Evolutionary conservation across 2,113 vertebrate genomes (phyloP).

Genomic region (Silurus glanis): DNA sequence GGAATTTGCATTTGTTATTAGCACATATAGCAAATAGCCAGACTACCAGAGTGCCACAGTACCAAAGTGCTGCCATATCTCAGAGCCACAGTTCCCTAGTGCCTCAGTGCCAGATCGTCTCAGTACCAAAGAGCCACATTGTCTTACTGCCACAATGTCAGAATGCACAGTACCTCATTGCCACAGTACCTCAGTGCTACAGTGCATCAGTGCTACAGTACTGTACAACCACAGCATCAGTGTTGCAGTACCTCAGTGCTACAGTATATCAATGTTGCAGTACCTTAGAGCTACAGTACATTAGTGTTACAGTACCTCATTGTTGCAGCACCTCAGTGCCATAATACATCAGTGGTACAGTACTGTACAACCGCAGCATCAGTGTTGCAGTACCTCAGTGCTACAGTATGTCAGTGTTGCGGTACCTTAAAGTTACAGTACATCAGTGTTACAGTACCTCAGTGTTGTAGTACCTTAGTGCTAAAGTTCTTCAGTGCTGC

Average conservation of each 20-base stretch:
- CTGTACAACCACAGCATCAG: background rate
- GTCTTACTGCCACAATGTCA: background rate
- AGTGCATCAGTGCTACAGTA: background rate
- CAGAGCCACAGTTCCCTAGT: background rate
- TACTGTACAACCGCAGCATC: background rate
- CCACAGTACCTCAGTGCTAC: no score
- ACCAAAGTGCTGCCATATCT: background rate
- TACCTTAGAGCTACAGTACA: background rate
- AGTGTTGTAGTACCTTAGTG: background rate
- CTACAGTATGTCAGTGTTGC: background rate
- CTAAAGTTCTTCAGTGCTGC: no score
- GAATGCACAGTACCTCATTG: no score
- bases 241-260: background rate
- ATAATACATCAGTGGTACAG: background rate
- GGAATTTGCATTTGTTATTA: no score
- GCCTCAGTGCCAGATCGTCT: no score
- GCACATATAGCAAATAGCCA: no score
- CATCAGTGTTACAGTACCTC: background rate
- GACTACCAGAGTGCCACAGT: background rate
- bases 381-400: background rate
- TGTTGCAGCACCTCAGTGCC: background rate
- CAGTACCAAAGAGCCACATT: background rate
- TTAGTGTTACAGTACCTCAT: background rate
- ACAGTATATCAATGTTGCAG: background rate
- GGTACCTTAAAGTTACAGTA: background rate